A percentile compares a stretch with the other conserved stretches of the same genome.
Conservation (phyloP, 2,113 vertebrate genomes). For the Pollimyrus isidori region DNA sequence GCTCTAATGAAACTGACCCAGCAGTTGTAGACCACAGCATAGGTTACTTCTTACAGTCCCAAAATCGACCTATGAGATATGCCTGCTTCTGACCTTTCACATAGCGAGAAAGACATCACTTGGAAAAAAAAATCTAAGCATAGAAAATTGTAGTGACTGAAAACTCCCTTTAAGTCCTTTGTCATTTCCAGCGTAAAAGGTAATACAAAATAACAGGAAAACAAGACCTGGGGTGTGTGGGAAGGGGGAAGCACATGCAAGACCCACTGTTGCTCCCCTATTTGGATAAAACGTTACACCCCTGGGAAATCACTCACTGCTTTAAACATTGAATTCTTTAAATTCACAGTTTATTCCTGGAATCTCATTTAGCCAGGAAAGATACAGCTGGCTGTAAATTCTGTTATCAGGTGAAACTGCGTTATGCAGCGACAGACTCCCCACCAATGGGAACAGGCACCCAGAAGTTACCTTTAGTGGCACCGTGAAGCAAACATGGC, state of each 20-base stretch:
- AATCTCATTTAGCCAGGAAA: not conserved
- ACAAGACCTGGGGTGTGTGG: not conserved
- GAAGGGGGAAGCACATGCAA: not conserved
- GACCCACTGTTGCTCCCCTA: not conserved
- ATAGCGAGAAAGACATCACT: not conserved
- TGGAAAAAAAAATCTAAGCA: not conserved
- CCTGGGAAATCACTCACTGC: not conserved
- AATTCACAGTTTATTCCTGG: not conserved
- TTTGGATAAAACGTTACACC: not conserved
- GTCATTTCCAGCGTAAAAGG: not conserved
- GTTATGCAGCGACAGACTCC: not conserved
- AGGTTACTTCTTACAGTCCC: not conserved
- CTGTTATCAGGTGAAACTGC: not conserved
- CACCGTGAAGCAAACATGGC: not conserved
- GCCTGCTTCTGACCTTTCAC: not conserved
- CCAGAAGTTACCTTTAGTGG: not conserved
- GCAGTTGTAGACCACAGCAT: not conserved
- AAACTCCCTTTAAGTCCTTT: not conserved
- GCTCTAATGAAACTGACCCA: not conserved
- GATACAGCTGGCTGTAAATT: not conserved
- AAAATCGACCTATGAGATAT: not conserved
- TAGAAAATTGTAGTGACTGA: not conserved
- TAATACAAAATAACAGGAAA: not conserved
- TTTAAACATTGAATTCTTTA: not conserved
- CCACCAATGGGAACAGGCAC: not conserved